phyloP scores from a whole-genome alignment of 2,888 invertebrate species.

The Diaprepes abbreviatus region DNA sequence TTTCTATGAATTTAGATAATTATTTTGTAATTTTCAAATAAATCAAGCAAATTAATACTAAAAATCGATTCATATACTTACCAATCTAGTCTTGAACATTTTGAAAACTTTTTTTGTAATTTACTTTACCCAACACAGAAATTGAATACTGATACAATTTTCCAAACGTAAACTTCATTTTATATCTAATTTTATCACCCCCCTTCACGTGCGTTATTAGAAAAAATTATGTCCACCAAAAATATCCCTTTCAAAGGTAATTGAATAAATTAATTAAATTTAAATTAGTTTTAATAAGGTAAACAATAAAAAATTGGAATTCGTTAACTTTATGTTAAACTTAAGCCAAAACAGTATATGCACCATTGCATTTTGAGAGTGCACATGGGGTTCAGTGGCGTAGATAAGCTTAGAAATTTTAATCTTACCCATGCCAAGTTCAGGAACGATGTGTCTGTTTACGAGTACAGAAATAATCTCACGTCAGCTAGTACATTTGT shows the following conservation, averaged over 20 bases:
- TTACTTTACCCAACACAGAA: background rate
- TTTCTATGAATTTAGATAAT: no score
- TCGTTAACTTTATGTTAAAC: background rate
- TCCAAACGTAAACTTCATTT: background rate
- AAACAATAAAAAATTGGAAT: background rate
- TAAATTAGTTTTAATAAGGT: conserved; percentile 9
- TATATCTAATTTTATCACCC: background rate
- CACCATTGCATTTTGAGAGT: conserved; percentile 20
- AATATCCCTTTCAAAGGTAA: conserved; percentile 14
- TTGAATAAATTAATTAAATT: conserved; percentile 13
- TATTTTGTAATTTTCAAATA: no score
- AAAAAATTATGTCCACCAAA: background rate
- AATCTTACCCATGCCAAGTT: no score
- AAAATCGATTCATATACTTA: conserved; percentile 20
- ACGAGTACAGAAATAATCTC: no score
- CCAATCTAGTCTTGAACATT: conserved; percentile 40
- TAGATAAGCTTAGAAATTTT: no score
- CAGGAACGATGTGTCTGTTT: no score
- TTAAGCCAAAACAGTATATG: background rate
- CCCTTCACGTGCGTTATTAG: background rate
- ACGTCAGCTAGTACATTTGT: no score
- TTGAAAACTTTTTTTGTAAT: background rate
- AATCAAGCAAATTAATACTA: no score
- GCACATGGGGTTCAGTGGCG: background rate
- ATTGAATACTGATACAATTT: conserved; percentile 24